phyloP scores from a whole-genome alignment of 2,797 vertebrate genomes.

The Megalops cyprinoides region DNA sequence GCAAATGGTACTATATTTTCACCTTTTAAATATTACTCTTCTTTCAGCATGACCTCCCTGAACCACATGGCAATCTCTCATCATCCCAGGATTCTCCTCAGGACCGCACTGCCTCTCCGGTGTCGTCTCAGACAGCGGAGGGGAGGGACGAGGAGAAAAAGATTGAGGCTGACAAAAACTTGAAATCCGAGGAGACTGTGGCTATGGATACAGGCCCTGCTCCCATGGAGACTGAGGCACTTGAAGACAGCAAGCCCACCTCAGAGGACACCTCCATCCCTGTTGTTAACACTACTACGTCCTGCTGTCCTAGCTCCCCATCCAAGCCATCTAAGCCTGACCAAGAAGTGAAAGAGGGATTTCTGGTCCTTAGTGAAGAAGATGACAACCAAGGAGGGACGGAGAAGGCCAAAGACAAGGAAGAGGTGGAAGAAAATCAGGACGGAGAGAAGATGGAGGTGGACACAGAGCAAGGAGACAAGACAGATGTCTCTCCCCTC shows the following conservation, averaged over 20 bases:
- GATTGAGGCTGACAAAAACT: slow-evolving; percentile 1
- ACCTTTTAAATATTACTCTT: not conserved
- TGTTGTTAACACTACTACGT: slow-evolving; percentile 44
- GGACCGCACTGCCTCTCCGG: slow-evolving; percentile 11
- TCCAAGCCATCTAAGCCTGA: slow-evolving; percentile 59
- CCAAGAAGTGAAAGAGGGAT: slow-evolving; percentile 83
- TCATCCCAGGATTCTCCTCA: slow-evolving; percentile 4
- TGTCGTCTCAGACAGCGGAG: not conserved
- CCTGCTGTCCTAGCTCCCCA: slow-evolving; percentile 49
- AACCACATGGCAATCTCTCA: slow-evolving; percentile 5
- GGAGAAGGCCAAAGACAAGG: slow-evolving; percentile 15
- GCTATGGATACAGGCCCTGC: slow-evolving; percentile 25
- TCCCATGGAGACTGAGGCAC: slow-evolving; percentile 8
- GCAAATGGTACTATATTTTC: not conserved
- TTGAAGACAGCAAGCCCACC: slow-evolving; percentile 26
- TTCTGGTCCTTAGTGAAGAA: slow-evolving; percentile 86
- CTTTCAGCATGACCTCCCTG: slow-evolving; percentile 23
- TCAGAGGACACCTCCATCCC: too few relatives aligned
- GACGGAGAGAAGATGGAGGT: slow-evolving; percentile 39
- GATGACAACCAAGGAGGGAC: slow-evolving; percentile 60
- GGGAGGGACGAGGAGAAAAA: slow-evolving; percentile 23
- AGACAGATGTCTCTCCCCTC: slow-evolving; percentile 56
- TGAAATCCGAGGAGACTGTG: not conserved
- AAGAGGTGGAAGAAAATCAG: slow-evolving; percentile 18
- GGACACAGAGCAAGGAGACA: slow-evolving; percentile 27